A percentile compares a stretch with the other conserved stretches of the same genome.
Conservation (phyloP, 2,113 vertebrate species). For the Chionomys nivalis region DNA sequence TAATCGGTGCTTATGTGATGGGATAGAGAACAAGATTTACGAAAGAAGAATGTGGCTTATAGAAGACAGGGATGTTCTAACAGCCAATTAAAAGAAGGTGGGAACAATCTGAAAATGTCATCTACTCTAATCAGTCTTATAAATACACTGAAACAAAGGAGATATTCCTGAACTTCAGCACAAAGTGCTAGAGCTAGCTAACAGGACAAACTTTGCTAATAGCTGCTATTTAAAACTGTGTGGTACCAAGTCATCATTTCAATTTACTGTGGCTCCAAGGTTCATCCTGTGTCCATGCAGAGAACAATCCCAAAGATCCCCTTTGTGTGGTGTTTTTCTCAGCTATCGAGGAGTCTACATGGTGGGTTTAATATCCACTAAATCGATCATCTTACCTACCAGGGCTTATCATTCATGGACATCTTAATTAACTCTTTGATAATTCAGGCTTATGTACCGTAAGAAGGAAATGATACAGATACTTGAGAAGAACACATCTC, state of each 20-base stretch:
- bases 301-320: slow-evolving; percentile 22
- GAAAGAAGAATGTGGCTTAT: slow-evolving; percentile 60
- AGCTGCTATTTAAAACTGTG: not conserved
- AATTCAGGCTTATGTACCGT: slow-evolving; percentile 57
- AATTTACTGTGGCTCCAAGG: not conserved
- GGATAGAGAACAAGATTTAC: slow-evolving; percentile 36
- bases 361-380: slow-evolving; percentile 44
- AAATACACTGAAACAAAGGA: slow-evolving; percentile 58
- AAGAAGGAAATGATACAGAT: slow-evolving; percentile 61
- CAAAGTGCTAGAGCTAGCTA: slow-evolving; percentile 51
- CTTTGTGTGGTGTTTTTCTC: slow-evolving; percentile 50
- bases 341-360: slow-evolving; percentile 52
- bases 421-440: slow-evolving; percentile 77
- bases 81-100: slow-evolving; percentile 83
- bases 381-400: slow-evolving; percentile 49
- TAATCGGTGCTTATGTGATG: slow-evolving; percentile 64
- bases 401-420: slow-evolving; percentile 36
- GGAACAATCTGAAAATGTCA: slow-evolving; percentile 66
- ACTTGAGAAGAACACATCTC: slow-evolving; percentile 40
- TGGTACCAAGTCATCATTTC: slow-evolving; percentile 20
- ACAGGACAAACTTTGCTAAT: slow-evolving; percentile 35
- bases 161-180: slow-evolving; percentile 4
- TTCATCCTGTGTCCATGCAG: slow-evolving; percentile 31
- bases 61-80: slow-evolving; percentile 76
- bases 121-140: slow-evolving; percentile 61